These are phyloP conservation scores for Metridium senile DNA, from an alignment of 92 coral and sea anemone genomes.

Conservation along the genomic window DNA sequence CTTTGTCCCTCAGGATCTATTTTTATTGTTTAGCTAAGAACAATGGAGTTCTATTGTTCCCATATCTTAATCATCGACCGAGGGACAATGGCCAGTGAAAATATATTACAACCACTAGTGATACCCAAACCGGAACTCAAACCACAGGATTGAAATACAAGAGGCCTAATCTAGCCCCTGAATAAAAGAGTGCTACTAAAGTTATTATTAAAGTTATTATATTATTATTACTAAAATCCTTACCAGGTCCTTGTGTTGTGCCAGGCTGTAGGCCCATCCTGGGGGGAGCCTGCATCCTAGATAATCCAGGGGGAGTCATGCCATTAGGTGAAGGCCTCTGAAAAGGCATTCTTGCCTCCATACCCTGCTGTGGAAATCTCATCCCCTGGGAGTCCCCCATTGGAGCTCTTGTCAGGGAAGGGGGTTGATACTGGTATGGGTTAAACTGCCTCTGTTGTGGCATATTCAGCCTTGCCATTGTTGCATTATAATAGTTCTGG, in stretches of 20 bases:
- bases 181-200: not conserved
- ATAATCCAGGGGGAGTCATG: constrained; percentile 39
- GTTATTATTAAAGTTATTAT: too few relatives aligned
- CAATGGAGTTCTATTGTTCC: too few relatives aligned
- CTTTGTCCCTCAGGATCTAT: too few relatives aligned
- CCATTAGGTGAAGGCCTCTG: constrained; percentile 53
- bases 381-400: constrained; percentile 58
- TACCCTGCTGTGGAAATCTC: constrained; percentile 61
- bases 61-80: too few relatives aligned
- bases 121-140: too few relatives aligned
- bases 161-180: not conserved
- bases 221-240: not conserved
- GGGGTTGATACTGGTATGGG: constrained; percentile 56
- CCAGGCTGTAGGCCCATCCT: constrained; percentile 26
- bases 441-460: constrained; percentile 64
- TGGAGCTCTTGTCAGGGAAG: constrained; percentile 55
- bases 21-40: too few relatives aligned
- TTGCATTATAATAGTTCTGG: constrained; percentile 77
- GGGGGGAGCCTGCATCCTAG: constrained; percentile 30
- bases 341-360: constrained; percentile 70
- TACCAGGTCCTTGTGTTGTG: constrained; percentile 7
- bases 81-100: too few relatives aligned
- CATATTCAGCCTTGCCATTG: constrained; percentile 68
- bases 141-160: not conserved
- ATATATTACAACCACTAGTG: too few relatives aligned